Conservation (phyloP, 1,140 invertebrate species). For the Ceratina australensis region DNA sequence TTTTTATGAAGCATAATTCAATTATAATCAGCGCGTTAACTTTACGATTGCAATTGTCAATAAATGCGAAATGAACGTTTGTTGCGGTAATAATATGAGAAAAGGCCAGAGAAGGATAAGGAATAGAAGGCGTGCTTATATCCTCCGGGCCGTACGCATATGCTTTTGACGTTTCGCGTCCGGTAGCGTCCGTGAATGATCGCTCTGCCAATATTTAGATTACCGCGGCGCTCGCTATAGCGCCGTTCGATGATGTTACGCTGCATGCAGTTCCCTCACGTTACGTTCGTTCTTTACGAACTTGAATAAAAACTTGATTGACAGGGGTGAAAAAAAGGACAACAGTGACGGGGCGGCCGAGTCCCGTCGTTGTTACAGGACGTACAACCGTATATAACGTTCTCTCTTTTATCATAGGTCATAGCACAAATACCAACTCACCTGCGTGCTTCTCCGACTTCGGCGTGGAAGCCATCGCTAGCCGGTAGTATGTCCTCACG, state of each 20-base stretch:
- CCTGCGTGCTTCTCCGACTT: constrained; percentile 77
- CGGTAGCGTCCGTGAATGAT: constrained; percentile 53
- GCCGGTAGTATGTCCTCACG: constrained; percentile 54
- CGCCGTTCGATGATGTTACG: neutral
- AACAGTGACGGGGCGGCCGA: constrained; percentile 4
- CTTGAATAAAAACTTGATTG: constrained; percentile 7
- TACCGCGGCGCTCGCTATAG: constrained; percentile 9
- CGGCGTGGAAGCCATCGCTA: constrained; percentile 75
- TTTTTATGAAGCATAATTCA: too few species aligned
- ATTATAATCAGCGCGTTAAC: neutral
- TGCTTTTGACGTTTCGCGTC: constrained; percentile 73
- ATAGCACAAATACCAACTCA: constrained; percentile 61
- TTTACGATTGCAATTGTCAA: neutral
- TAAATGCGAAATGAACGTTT: neutral
- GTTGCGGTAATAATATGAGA: too few species aligned
- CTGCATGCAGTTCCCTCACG: neutral
- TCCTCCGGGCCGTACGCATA: constrained; percentile 54
- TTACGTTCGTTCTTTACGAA: neutral
- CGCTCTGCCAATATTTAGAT: constrained; percentile 21
- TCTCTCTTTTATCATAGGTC: constrained; percentile 39
- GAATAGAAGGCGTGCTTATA: constrained; percentile 26
- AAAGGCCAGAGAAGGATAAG: neutral
- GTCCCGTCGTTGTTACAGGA: constrained; percentile 21
- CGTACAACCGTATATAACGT: constrained; percentile 18
- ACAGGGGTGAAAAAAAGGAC: neutral